Evolutionary conservation across 2,888 invertebrate species (phyloP), one percentile per base, ranked within the genome.

Genomic region (Diarsia mendica): DNA sequence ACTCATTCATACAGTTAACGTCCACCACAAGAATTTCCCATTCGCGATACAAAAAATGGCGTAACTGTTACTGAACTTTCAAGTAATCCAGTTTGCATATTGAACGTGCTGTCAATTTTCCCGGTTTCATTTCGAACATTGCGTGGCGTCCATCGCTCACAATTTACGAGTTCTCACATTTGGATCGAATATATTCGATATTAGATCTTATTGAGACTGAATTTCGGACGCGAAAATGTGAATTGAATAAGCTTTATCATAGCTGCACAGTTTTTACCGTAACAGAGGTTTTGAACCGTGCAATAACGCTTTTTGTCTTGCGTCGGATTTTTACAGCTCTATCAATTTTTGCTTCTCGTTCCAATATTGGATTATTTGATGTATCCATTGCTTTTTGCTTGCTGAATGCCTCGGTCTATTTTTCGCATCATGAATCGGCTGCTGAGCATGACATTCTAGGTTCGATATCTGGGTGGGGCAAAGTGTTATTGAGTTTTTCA

Each of bases 31-130:
- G 1, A 49, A 49, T 18, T n/a, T 33, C n/a, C 13, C 28, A 23
- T 3, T 20, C 5, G 5, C 46, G 3, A 39, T 51, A 46, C 8
- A 64, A 51, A 55, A n/a, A 77, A 51, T 48, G 6, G 20, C 18
- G 49, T 51, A 0, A 58, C 49, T 80, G 46, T 51, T 0, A 58
- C 49, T 80, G 46, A 74, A 74, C 63, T 60, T 60, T 51, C 18
- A 60, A 79, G 18, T 77, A 75, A 58, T 58, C 46, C 23, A 60
- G 64, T 80, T 81, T 65, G 51, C 51, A 75, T 75, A 28, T 65
- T 64, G 8, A 75, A 60, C 28, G 39, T 75, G 18, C 65, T 75
- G 76, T 65, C 64, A 81, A 65, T 75, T 51, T 75, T n/a, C 51
- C 46, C 18, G 39, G 33, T 60, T 55, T 60, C 23, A 39, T 15